These are phyloP conservation scores for Chrysina gloriosa DNA, from an alignment of 2,888 invertebrate genomes.

Conservation along the genomic window DNA sequence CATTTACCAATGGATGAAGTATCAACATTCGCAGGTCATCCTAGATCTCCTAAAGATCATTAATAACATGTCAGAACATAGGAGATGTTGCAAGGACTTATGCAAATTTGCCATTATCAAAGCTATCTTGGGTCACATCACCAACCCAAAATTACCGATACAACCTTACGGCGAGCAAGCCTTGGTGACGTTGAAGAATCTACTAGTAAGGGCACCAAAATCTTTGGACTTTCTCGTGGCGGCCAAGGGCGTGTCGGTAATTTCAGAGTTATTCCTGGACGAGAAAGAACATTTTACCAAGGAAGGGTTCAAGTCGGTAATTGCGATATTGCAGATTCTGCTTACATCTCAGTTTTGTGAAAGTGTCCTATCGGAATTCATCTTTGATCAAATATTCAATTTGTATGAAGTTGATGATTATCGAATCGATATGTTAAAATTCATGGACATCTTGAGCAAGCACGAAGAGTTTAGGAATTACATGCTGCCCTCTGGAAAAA, in stretches of 20 bases:
- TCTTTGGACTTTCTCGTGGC: not conserved
- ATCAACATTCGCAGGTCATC: constrained; percentile 10
- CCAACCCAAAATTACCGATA: not conserved
- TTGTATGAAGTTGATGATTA: not conserved
- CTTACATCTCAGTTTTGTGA: not conserved
- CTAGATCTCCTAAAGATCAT: constrained; percentile 21
- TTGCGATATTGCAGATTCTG: not conserved
- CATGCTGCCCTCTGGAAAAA: constrained; percentile 4
- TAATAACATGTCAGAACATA: constrained; percentile 27
- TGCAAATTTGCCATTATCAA: not conserved
- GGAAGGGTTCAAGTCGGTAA: not conserved
- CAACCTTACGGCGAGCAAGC: not conserved
- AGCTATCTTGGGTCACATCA: not conserved
- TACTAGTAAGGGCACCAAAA: not conserved
- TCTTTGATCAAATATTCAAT: not conserved
- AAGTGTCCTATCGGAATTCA: not conserved
- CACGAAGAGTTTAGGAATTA: constrained; percentile 23
- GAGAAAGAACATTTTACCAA: not conserved
- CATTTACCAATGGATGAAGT: constrained; percentile 16
- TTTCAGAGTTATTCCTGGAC: not conserved
- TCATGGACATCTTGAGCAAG: constrained; percentile 19
- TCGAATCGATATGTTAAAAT: constrained; percentile 9
- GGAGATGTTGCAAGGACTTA: constrained; percentile 18
- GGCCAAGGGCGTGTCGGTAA: not conserved
- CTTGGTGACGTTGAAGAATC: not conserved